Base-by-base conservation (phyloP, 2,888 invertebrate species). In the Xylota segnis region DNA sequence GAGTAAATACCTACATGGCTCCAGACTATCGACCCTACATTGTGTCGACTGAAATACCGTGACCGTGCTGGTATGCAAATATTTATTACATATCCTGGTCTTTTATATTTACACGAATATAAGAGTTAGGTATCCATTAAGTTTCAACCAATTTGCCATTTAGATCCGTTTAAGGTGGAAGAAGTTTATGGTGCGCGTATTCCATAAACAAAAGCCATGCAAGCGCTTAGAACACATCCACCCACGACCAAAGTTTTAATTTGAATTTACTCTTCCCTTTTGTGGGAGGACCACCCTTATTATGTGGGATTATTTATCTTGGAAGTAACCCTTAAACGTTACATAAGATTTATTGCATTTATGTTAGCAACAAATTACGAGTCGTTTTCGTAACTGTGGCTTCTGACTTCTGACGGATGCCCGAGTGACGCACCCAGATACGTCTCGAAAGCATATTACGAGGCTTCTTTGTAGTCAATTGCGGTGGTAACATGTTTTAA, bases 301-400 rank as follows among this genome's bases (percentile, higher is more conserved):
- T 63, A 34, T 16, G 32, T 32, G 52, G 32, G 29, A 34, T 40
- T 54, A 54, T 61, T 72, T 61, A 61, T 72, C 59, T 52, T 23
- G 23, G 4, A 14, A 10, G 54, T 16, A 45, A 14, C 32, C 32
- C 54, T 50, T 14, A n/a, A 18, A 9, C 16, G 2, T 50, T 7
- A 52, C 40, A 32, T 54, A 63, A 54, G 52, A 52, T 32, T 54
- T 43, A 43, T 63, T 54, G 18, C 18, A 63, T 54, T 61, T 63
- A 12, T 43, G 63, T 63, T 37, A 37, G 52, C 9, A 50, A 29
- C 37, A 18, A 40, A 12, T 12, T 32, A 9, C 16, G 4, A 32
- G 18, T 23, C 43, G 16, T 29, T 43, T n/a, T n/a, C n/a, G n/a
- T n/a, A n/a, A 40, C 12, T 40, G 40, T 9, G 14, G 40, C n/a